These are phyloP conservation scores for Brenthis ino DNA, from an alignment of 2,888 invertebrate species.

Conservation along the genomic window DNA sequence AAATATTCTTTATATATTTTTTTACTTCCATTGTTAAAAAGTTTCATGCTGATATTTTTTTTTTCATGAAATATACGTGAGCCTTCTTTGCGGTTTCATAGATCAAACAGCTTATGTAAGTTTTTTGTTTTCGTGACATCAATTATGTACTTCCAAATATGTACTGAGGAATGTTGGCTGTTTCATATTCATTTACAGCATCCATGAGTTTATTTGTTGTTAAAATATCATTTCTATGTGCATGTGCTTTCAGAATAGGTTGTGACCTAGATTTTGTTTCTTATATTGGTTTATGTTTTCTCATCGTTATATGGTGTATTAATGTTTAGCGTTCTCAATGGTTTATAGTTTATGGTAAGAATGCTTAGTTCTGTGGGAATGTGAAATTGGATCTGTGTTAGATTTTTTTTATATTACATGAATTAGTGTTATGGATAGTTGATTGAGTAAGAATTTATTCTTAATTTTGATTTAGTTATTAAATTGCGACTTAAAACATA, in stretches of 20 bases:
- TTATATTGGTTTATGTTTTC: background rate
- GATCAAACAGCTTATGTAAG: constrained; percentile 4
- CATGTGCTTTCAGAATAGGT: constrained; percentile 14
- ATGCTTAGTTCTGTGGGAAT: constrained; percentile 9
- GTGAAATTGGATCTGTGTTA: constrained; percentile 2
- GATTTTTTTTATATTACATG: too few relatives aligned
- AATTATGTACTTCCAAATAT: background rate
- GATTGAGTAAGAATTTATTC: background rate
- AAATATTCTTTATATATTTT: background rate
- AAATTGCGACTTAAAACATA: too few relatives aligned
- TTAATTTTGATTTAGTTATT: too few relatives aligned
- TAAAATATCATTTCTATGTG: background rate
- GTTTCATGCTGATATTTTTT: too few relatives aligned
- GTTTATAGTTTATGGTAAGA: background rate
- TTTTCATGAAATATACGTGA: background rate
- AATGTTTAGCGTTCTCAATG: background rate
- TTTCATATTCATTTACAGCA: constrained; percentile 3
- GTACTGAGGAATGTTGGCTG: constrained; percentile 6
- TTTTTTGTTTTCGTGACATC: too few relatives aligned
- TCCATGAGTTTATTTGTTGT: background rate
- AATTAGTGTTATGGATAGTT: background rate
- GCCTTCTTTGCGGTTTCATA: background rate
- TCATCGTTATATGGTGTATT: background rate
- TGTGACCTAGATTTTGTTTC: constrained; percentile 1
- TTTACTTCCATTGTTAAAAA: too few relatives aligned